These are phyloP conservation scores for Brachionus asplanchnoidis DNA, from an alignment of 1,140 invertebrate species.

Conservation along the genomic window DNA sequence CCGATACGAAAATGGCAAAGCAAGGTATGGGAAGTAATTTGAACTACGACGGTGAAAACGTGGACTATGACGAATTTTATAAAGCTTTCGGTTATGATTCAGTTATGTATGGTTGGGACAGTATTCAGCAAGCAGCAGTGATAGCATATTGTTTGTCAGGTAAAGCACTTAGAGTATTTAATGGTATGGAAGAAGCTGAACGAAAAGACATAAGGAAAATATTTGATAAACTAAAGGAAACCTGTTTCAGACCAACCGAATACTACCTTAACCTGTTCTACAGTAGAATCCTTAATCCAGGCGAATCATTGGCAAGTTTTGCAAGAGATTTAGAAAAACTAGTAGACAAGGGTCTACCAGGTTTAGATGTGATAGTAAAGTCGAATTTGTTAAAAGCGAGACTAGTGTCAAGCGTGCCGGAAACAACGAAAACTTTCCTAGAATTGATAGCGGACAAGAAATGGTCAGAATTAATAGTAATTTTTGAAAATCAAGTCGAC, in stretches of 20 bases:
- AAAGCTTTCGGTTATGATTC: not conserved
- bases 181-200: not conserved
- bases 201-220: not conserved
- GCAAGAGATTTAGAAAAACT: conserved; percentile 13
- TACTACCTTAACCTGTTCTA: not conserved
- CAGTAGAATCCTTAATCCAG: not conserved
- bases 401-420: not conserved
- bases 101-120: not conserved
- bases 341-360: not conserved
- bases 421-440: too few species aligned
- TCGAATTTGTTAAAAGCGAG: not conserved
- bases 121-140: too few species aligned
- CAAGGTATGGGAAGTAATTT: too few species aligned
- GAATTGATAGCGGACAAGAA: too few species aligned
- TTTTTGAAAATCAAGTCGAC: too few species aligned
- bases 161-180: not conserved
- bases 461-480: too few species aligned
- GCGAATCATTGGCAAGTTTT: conserved; percentile 5
- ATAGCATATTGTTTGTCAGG: not conserved
- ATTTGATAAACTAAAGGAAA: not conserved
- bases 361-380: not conserved
- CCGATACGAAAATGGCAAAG: too few species aligned
- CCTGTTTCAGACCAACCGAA: conserved; percentile 8
- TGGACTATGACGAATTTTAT: not conserved
- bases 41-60: too few species aligned